Evolutionary conservation across 2,797 vertebrate genomes (phyloP), one percentile per base, ranked within the genome.

Genomic region (Ctenopoma multispine): DNA sequence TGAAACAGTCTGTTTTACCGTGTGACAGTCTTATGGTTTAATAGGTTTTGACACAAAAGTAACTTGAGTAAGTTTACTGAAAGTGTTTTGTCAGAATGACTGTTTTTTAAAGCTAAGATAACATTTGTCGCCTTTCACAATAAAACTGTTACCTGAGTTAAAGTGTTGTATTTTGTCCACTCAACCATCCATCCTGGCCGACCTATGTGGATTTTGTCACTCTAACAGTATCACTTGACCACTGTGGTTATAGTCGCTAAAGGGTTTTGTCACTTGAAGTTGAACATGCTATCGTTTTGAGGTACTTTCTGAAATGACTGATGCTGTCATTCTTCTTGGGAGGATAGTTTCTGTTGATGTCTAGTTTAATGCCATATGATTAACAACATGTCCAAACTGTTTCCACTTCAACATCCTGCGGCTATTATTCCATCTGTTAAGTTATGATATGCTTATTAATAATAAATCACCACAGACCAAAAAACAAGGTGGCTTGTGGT

Each of bases 391-490:
- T 49, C 21, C 14, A 40, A 24, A n/a, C 24, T 66, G 43, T 11
- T 17, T 44, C 31, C 7, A 23, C 29, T 47, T 72, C 77, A 53
- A n/a, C 17, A 72, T 49, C 3, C 40, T 53, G 23, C 17, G 47
- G 20, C 27, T 62, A 18, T 15, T 40, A 46, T 66, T 46, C 53
- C 20, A 54, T 71, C 46, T 63, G 64, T 62, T 23, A 66, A 57
- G 15, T 34, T 67, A 1, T 55, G 66, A 58, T 69, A 14, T 54
- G 38, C 74, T 63, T 62, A 49, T 73, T 57, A 63, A 77, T 76
- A 63, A 63, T 31, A 55, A 46, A 81, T 56, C 5, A 71, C 8
- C 11, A 3, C 36, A 55, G 53, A 60, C 20, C 40, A 34, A 58
- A 10, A 70, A 44, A 58, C 17, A 31, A 49, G 66, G 62, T 47